Conservation (phyloP, 2,888 invertebrate genomes). For the Euclidia mi region DNA sequence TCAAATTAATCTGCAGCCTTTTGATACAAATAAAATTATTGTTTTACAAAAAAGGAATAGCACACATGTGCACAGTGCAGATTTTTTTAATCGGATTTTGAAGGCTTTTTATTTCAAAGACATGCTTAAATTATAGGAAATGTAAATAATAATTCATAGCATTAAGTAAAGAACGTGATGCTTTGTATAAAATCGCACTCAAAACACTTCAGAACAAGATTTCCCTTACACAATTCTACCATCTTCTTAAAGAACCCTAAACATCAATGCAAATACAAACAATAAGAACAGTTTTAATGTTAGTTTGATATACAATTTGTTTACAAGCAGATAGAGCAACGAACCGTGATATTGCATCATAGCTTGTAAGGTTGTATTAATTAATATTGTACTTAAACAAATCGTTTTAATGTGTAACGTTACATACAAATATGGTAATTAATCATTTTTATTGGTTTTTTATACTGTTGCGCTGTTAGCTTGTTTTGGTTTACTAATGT, state of each 20-base stretch:
- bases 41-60: too few species aligned
- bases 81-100: too few species aligned
- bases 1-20: too few species aligned
- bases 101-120: too few species aligned
- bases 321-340: constrained; percentile 56
- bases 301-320: constrained; percentile 51
- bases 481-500: constrained; percentile 8
- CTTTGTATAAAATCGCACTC: too few species aligned
- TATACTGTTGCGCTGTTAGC: background rate
- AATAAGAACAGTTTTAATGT: constrained; percentile 46
- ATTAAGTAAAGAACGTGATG: too few species aligned
- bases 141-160: too few species aligned
- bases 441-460: background rate
- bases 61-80: too few species aligned
- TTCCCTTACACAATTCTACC: constrained; percentile 16
- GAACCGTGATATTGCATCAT: constrained; percentile 61
- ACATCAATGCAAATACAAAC: constrained; percentile 33
- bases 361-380: constrained; percentile 32
- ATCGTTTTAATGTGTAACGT: background rate
- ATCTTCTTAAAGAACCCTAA: constrained; percentile 35
- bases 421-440: background rate
- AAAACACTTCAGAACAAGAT: background rate
- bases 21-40: too few species aligned
- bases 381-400: constrained; percentile 22
- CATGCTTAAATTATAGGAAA: too few species aligned